A percentile compares a stretch with the other conserved stretches of the same genome.
These are phyloP conservation scores for Heliornis fulica DNA, from an alignment of 2,113 vertebrate genomes.

Conservation along the genomic window DNA sequence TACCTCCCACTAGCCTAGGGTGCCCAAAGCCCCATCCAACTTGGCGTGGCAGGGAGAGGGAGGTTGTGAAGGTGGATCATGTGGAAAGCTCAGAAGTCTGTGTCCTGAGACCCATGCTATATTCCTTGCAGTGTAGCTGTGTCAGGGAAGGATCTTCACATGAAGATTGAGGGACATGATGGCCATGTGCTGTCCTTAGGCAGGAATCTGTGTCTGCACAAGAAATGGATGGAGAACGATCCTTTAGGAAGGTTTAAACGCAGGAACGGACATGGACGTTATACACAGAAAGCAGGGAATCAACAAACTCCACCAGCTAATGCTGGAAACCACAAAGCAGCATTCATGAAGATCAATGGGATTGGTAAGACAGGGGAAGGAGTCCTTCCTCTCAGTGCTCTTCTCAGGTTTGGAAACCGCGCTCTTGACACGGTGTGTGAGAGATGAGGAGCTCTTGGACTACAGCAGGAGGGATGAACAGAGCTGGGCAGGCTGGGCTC, in stretches of 20 bases:
- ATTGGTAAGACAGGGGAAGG: background rate
- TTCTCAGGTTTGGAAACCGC: background rate
- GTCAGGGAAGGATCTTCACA: background rate
- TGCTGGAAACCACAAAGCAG: background rate
- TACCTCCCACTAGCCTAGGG: too few species aligned
- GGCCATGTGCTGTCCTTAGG: background rate
- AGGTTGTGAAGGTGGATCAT: rapidly evolving
- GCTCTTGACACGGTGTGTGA: background rate
- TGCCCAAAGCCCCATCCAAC: too few species aligned
- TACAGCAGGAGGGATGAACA: background rate
- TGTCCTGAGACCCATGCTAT: background rate
- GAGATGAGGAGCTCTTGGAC: background rate
- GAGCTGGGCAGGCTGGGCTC: background rate
- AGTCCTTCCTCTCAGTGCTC: background rate
- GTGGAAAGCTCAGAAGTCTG: background rate
- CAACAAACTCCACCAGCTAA: rapidly evolving
- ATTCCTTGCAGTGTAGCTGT: background rate
- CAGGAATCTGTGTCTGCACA: background rate
- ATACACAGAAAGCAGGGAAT: background rate
- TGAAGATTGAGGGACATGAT: background rate
- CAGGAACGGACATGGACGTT: background rate
- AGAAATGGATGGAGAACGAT: background rate
- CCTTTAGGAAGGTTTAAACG: background rate
- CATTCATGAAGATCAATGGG: background rate
- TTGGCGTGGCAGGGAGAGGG: background rate